Evolutionary conservation across 2,113 vertebrate genomes (phyloP).

Genomic region (Gila orcuttii): DNA sequence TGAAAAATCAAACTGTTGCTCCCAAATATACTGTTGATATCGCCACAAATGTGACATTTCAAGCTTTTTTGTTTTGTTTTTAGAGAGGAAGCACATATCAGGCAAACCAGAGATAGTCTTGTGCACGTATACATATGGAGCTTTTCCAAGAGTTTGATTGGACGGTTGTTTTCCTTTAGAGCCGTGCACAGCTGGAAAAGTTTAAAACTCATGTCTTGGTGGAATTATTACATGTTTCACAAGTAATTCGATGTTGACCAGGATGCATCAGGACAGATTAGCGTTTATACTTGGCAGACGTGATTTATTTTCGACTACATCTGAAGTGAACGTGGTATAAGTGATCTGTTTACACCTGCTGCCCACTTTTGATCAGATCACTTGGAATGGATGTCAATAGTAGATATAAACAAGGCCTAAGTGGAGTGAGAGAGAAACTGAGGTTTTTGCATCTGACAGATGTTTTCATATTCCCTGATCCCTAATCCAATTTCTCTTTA

Average conservation of each 20-base stretch:
- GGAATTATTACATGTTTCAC: background rate
- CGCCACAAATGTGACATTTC: background rate
- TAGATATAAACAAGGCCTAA: background rate
- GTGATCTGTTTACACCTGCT: background rate
- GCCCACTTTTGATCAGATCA: background rate
- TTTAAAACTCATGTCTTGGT: conserved; percentile 27
- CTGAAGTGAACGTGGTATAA: background rate
- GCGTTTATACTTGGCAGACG: background rate
- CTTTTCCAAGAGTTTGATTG: conserved; percentile 33
- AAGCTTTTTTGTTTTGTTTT: background rate
- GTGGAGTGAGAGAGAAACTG: background rate
- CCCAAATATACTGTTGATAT: background rate
- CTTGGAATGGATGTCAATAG: background rate
- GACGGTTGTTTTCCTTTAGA: conserved; percentile 14
- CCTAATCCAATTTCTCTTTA: conserved; percentile 17
- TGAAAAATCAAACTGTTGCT: background rate
- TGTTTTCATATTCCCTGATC: conserved; percentile 22
- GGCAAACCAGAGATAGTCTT: background rate
- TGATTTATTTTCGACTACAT: background rate
- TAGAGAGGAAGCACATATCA: background rate
- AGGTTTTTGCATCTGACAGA: conserved; percentile 10
- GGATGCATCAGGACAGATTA: conserved; percentile 8
- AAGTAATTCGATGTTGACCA: conserved; percentile 22
- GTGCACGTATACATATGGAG: background rate
- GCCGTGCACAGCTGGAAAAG: conserved; percentile 23